A percentile compares a stretch with the other conserved stretches of the same genome.
phyloP scores from a whole-genome alignment of 2,888 invertebrate genomes.

The Agrochola lychnidis region DNA sequence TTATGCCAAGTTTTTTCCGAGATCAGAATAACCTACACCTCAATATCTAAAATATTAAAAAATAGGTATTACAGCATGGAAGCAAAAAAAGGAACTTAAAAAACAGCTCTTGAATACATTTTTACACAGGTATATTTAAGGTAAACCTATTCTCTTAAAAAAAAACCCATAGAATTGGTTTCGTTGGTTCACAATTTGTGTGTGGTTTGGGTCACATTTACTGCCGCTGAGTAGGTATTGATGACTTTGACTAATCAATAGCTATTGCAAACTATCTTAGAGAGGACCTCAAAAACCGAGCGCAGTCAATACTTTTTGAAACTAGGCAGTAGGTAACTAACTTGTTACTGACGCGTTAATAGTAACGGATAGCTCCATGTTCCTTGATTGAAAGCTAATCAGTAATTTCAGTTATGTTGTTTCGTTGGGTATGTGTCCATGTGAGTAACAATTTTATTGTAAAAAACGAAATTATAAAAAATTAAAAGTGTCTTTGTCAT shows the following conservation, averaged over 20 bases:
- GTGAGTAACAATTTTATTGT: not conserved
- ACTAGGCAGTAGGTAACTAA: not conserved
- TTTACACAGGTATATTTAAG: not conserved
- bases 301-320: not conserved
- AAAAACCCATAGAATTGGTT: not conserved
- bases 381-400: not conserved
- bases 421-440: not conserved
- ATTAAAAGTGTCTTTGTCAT: not conserved
- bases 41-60: not conserved
- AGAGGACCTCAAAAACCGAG: not conserved
- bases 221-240: too few relatives aligned
- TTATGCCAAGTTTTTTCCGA: not conserved
- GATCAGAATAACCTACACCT: not conserved
- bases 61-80: too few relatives aligned
- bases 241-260: too few relatives aligned
- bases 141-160: not conserved
- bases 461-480: too few relatives aligned
- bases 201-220: too few relatives aligned
- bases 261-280: too few relatives aligned
- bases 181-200: not conserved
- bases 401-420: not conserved
- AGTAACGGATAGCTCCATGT: slow-evolving; percentile 2
- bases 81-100: not conserved
- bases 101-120: not conserved
- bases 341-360: not conserved